Base-by-base conservation (phyloP, 2,888 invertebrate genomes). In the Spisula subtruncata region DNA sequence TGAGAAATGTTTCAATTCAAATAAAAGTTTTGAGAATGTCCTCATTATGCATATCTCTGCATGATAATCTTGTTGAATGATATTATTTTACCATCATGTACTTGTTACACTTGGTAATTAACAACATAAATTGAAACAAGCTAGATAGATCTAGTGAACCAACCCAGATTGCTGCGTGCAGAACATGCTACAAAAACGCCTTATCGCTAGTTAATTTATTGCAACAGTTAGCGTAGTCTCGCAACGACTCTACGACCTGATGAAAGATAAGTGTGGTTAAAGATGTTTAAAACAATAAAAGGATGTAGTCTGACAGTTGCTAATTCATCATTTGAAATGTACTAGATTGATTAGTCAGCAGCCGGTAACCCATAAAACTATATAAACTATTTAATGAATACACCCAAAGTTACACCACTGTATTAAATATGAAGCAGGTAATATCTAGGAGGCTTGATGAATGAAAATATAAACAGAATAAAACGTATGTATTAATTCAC, bases 311-410 rank as follows among this genome's bases (percentile, higher is more conserved):
- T 81, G 85, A 86, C 85, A 86, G 80, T 46, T 20, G 41, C 32
- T 56, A 56, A 85, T 86, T 81, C 35, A 86, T 86, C 86, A 86
- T 86, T 46, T 60, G 60, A 81, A 46, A 66, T 81, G 46, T 66
- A 51, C 35, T 81, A 81, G 81, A 86, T 86, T 81, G 86, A 86
- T 86, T 48, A 75, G 66, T 41, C 20, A 71, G 79, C 29, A 54
- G 46, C 51, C 1, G 25, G 51, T 29, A 85, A 84, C 71, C 48
- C 41, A 75, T 48, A 83, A 66, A 71, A 71, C 14, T 83, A 41
- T 35, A 83, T 35, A 75, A 75, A 75, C 32, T 75, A 75, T 83
- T 83, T 66, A 35, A 75, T 75, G 83, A 83, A 66, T 60, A 60
- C 83, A 60, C 83, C 83, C 56, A 83, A 41, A 5, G 25, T 66